Percentiles rank a stretch among this genome's conserved stretches.
phyloP scores from a whole-genome alignment of 2,888 invertebrate species.

The Lissocephala sabroskyi region DNA sequence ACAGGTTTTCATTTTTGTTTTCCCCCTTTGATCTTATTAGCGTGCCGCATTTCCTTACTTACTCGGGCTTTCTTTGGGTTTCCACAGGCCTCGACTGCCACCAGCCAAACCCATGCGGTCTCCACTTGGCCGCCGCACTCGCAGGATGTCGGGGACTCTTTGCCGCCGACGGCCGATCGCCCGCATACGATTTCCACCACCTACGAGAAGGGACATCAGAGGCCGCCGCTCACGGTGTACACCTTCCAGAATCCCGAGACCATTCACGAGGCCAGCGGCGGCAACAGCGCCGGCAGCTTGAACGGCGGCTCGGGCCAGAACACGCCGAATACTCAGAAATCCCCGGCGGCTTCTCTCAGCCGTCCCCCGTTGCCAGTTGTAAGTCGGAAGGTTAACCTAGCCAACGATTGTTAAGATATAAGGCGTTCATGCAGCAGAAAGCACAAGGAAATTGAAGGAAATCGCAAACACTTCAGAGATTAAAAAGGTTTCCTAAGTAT shows the following conservation, averaged over 20 bases:
- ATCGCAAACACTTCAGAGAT: no score
- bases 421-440: no score
- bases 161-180: constrained; percentile 79
- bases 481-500: no score
- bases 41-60: constrained; percentile 21
- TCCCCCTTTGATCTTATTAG: constrained; percentile 26
- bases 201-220: constrained; percentile 88
- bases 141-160: constrained; percentile 68
- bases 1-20: constrained; percentile 72
- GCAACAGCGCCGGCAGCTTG: constrained; percentile 22
- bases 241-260: constrained; percentile 87
- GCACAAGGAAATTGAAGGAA: no score
- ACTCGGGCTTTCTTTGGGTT: constrained; percentile 1
- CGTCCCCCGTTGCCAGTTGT: constrained; percentile 84
- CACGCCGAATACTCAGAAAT: constrained; percentile 71
- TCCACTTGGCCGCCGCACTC: constrained; percentile 73
- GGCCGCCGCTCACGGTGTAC: constrained; percentile 89
- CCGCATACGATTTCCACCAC: constrained; percentile 96
- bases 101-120: constrained; percentile 71
- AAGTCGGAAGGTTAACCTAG: no score
- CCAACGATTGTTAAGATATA: no score
- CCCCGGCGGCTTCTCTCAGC: constrained; percentile 74
- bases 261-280: constrained; percentile 62
- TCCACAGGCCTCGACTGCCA: constrained; percentile 74
- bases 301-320: constrained; percentile 54